These are phyloP conservation scores for Scaptomyza tumidula DNA, from an alignment of 2,888 invertebrate species.

Conservation along the genomic window DNA sequence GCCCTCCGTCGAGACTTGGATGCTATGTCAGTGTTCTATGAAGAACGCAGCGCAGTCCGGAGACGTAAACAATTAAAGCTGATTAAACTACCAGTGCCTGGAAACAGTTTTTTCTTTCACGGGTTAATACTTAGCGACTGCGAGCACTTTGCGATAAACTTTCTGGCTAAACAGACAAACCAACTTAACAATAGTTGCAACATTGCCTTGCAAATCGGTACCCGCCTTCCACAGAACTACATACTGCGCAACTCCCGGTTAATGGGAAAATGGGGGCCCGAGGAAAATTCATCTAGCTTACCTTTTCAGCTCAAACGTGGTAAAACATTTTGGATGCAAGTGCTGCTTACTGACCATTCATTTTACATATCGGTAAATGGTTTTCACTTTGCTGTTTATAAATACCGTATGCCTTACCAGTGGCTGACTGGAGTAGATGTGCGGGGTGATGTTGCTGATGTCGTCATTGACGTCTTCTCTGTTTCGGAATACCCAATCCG, in stretches of 20 bases:
- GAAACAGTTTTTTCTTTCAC: constrained; percentile 59
- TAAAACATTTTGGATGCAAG: constrained; percentile 85
- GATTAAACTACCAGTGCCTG: constrained; percentile 41
- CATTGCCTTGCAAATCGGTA: constrained; percentile 91
- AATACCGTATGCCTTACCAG: constrained; percentile 87
- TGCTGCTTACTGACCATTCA: constrained; percentile 86
- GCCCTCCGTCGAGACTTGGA: constrained; percentile 54
- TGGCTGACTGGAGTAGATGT: constrained; percentile 87
- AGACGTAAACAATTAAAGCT: constrained; percentile 36
- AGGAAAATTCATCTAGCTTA: constrained; percentile 87
- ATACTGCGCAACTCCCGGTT: constrained; percentile 90
- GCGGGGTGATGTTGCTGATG: constrained; percentile 86
- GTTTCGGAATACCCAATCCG: constrained; percentile 77
- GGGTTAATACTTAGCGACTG: constrained; percentile 56
- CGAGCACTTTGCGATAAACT: constrained; percentile 65
- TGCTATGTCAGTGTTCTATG: constrained; percentile 57
- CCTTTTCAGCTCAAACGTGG: constrained; percentile 76
- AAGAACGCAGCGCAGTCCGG: constrained; percentile 46
- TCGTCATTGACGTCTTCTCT: constrained; percentile 84
- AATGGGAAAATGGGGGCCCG: constrained; percentile 89
- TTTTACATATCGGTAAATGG: constrained; percentile 89
- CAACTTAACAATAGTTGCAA: constrained; percentile 79
- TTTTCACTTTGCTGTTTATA: constrained; percentile 88
- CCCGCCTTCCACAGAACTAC: constrained; percentile 89
- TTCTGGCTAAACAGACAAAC: constrained; percentile 19